Evolutionary conservation across 2,888 invertebrate species (phyloP).

Genomic region (Apodemia hepburni): DNA sequence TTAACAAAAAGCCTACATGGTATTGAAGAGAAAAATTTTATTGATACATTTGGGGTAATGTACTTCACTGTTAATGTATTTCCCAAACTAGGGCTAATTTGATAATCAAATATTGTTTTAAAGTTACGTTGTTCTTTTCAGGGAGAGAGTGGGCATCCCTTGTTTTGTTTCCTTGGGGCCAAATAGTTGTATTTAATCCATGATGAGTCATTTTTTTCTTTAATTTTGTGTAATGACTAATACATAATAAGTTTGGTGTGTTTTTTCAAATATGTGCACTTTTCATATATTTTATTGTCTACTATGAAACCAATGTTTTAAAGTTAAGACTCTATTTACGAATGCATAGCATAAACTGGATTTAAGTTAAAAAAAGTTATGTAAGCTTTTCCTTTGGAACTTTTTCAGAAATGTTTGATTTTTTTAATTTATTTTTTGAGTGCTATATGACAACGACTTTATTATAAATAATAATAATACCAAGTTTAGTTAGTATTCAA

Average conservation of each 20-base stretch:
- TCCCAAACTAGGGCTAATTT: no score
- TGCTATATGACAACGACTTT: constrained; percentile 11
- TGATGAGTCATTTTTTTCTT: constrained; percentile 62
- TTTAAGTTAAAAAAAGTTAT: background rate
- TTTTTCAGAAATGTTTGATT: background rate
- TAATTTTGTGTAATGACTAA: constrained; percentile 11
- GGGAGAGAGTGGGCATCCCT: constrained; percentile 29
- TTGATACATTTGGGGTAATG: no score
- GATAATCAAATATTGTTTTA: no score
- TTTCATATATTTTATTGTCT: constrained; percentile 7
- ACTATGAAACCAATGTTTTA: background rate
- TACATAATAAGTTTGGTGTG: constrained; percentile 26
- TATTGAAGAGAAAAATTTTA: no score
- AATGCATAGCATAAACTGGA: background rate
- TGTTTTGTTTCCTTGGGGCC: constrained; percentile 72
- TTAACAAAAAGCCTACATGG: background rate
- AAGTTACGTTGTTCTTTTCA: no score
- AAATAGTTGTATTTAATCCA: constrained; percentile 69
- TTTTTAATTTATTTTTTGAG: background rate
- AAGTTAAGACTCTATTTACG: background rate
- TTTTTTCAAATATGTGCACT: constrained; percentile 24
- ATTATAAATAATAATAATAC: background rate
- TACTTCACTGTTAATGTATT: no score
- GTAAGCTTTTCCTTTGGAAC: background rate
- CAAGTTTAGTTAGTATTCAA: constrained; percentile 11